phyloP scores from a whole-genome alignment of 2,888 invertebrate species.

The Synergus laeviventris region DNA sequence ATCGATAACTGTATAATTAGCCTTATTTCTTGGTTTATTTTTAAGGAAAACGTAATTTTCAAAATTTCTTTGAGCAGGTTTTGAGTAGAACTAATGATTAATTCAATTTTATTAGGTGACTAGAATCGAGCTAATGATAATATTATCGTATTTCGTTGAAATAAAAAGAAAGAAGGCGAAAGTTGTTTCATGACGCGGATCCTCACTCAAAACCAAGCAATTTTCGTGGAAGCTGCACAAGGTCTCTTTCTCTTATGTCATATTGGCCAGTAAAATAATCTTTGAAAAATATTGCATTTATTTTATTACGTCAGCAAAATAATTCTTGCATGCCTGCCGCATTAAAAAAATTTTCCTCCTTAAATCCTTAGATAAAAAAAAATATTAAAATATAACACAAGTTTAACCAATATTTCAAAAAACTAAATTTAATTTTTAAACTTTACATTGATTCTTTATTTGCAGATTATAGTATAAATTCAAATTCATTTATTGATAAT shows the following conservation, averaged over 20 bases:
- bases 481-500: not conserved
- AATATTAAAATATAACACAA: too few species aligned
- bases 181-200: slow-evolving; percentile 32
- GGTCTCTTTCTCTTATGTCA: slow-evolving; percentile 17
- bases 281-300: not conserved
- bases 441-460: too few species aligned
- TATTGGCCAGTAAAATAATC: slow-evolving; percentile 17
- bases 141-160: not conserved
- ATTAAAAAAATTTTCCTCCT: not conserved
- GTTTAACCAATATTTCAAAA: too few species aligned
- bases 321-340: not conserved
- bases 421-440: too few species aligned
- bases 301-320: not conserved
- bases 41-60: not conserved
- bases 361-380: too few species aligned
- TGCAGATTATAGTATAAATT: too few species aligned
- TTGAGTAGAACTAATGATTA: not conserved
- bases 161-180: slow-evolving; percentile 32
- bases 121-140: not conserved
- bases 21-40: not conserved
- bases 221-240: slow-evolving; percentile 39
- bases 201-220: slow-evolving; percentile 26
- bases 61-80: not conserved
- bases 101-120: not conserved
- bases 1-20: not conserved